Evolutionary conservation across 2,888 invertebrate species (phyloP), one percentile per base, ranked within the genome.

Genomic region (Aleiodes alternator): DNA sequence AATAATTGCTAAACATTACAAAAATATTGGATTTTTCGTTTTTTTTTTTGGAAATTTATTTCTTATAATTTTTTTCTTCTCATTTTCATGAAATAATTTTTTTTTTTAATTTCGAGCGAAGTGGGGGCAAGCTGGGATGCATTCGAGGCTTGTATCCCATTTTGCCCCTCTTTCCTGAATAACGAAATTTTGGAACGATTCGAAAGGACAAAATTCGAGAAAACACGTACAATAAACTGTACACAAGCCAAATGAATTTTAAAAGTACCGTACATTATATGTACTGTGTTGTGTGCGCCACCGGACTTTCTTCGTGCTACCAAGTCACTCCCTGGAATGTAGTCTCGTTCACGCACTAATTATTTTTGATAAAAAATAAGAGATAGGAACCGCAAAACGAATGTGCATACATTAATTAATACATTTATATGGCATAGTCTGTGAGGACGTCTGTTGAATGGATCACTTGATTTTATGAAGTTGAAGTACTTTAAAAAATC

Each of bases 271-370:
- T 57, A 51, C 51, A 73, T 73, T 73, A 76, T 72, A 61, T 68
- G 23, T 38, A 6, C n/a, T 66, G 70, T 23, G 66, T 61, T 69
- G 61, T 66, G 11, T 56, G 61, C 34, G 64, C 53, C 59, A 29
- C 51, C n/a, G 12, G 23, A 72, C 74, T 73, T 75, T 75, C 71
- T 75, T 75, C 61, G 73, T 34, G 53, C 53, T 69, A 59, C 51
- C 61, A 43, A 77, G 76, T 74, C 71, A 77, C 76, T 61, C 78
- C 74, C 73, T 79, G 83, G 83, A 83, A 83, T 82, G 82, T 81
- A 81, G 79, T 72, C 78, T 78, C 70, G 80, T 84, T 84, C 82
- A 83, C 82, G 84, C 84, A 82, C 84, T 83, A 83, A 83, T 84
- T 84, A 81, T 81, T 82, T 81, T 78, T 76, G 80, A 81, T 82